phyloP scores from a whole-genome alignment of 2,797 vertebrate species.

The Brachyalestes nurse region DNA sequence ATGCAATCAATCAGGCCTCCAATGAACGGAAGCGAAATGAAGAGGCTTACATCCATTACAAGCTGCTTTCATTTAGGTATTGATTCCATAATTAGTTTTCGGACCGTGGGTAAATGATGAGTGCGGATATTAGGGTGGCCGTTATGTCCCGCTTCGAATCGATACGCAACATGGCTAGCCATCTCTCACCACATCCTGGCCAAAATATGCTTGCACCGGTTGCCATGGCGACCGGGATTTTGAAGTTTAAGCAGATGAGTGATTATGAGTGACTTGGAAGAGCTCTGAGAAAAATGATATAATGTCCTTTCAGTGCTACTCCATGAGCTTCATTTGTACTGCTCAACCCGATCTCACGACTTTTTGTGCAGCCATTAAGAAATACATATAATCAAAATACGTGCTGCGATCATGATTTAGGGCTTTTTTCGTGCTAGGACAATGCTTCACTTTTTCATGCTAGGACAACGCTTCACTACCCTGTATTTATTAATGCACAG shows the following conservation, averaged over 20 bases:
- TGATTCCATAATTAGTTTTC: conserved; percentile 54
- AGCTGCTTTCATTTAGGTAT: conserved; percentile 52
- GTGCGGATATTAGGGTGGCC: conserved; percentile 51
- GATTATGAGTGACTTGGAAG: conserved; percentile 24
- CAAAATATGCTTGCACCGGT: conserved; percentile 20
- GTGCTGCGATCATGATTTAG: no score
- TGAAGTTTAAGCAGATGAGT: conserved; percentile 18
- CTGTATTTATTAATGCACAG: no score
- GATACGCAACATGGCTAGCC: conserved; percentile 36
- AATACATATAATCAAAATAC: no score
- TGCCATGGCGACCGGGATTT: conserved; percentile 15
- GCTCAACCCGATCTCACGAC: no score
- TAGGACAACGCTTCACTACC: no score
- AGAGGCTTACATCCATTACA: conserved; percentile 32
- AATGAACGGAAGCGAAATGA: conserved; percentile 32
- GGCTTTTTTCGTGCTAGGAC: no score
- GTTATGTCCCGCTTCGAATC: conserved; percentile 47
- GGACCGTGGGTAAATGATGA: conserved; percentile 50
- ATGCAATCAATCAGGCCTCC: conserved; percentile 25
- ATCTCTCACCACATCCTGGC: conserved; percentile 33
- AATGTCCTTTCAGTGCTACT: not conserved
- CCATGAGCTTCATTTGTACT: not conserved
- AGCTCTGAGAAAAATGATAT: conserved; percentile 2
- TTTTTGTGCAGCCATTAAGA: no score
- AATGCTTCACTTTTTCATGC: no score